These are phyloP conservation scores for Calliphora vicina DNA, from an alignment of 1,140 invertebrate species.

Conservation along the genomic window DNA sequence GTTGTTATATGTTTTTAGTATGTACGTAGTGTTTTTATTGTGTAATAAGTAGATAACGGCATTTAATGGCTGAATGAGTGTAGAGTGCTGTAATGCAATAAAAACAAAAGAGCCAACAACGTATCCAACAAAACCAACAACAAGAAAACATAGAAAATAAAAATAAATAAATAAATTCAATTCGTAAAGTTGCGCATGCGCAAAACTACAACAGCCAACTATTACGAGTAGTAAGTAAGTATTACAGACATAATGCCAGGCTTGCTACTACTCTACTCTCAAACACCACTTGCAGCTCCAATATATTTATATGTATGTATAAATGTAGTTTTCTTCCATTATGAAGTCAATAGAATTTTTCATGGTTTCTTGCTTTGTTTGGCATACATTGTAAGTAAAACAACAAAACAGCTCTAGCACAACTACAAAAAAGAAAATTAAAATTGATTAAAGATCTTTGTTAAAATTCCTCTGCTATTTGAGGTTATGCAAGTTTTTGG, in stretches of 20 bases:
- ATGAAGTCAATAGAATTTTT: conserved; percentile 30
- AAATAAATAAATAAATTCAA: conserved; percentile 4
- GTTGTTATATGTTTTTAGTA: conserved; percentile 25
- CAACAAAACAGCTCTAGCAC: not conserved
- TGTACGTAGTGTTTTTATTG: conserved; percentile 39
- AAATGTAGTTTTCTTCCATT: too few relatives aligned
- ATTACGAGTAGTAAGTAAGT: not conserved
- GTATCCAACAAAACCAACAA: not conserved
- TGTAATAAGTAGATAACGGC: conserved; percentile 42
- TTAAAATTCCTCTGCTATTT: conserved; percentile 27
- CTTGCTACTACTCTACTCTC: too few relatives aligned
- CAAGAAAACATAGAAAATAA: not conserved
- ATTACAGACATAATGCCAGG: not conserved
- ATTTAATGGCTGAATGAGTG: conserved; percentile 41
- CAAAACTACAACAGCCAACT: not conserved
- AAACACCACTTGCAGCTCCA: too few relatives aligned
- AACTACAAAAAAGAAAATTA: conserved; percentile 9
- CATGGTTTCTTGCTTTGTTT: conserved; percentile 2
- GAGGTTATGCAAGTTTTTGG: conserved; percentile 15
- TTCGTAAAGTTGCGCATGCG: conserved; percentile 12
- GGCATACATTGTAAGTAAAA: not conserved
- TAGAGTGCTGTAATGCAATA: conserved; percentile 20
- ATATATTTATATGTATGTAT: too few relatives aligned
- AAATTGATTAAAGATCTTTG: conserved; percentile 35
- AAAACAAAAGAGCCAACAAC: not conserved